Conservation (phyloP, 2,888 invertebrate genomes). For the Stenodera caucasica region DNA sequence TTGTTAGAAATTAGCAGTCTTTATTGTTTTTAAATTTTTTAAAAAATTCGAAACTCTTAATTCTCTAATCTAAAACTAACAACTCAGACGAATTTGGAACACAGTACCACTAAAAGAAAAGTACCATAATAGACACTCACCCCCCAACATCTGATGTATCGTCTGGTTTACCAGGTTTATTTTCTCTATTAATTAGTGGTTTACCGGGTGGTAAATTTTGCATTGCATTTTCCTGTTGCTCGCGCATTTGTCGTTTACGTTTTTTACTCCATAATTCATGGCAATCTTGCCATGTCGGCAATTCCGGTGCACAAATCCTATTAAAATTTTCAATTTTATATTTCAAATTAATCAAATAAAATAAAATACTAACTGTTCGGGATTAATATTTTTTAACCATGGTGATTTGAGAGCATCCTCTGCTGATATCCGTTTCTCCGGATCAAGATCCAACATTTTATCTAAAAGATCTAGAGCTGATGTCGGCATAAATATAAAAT, state of each 20-base stretch:
- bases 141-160: constrained; percentile 60
- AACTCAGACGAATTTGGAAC: constrained; percentile 34
- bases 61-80: constrained; percentile 29
- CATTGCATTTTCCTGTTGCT: constrained; percentile 66
- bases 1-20: constrained; percentile 18
- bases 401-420: constrained; percentile 89
- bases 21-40: too few species aligned
- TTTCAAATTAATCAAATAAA: neutral
- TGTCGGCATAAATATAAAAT: constrained; percentile 89
- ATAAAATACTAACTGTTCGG: constrained; percentile 74
- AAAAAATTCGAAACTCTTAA: too few species aligned
- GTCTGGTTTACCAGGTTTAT: constrained; percentile 50
- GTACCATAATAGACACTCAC: constrained; percentile 54
- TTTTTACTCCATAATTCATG: constrained; percentile 99
- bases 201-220: constrained; percentile 56
- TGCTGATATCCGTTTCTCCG: constrained; percentile 89
- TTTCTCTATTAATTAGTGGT: constrained; percentile 43
- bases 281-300: constrained; percentile 97
- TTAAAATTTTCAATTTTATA: constrained; percentile 27
- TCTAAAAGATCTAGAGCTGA: constrained; percentile 89
- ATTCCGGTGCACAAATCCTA: constrained; percentile 80
- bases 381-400: constrained; percentile 90
- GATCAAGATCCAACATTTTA: constrained; percentile 95
- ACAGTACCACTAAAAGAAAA: constrained; percentile 22
- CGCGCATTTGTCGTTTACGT: constrained; percentile 80